These are phyloP conservation scores for Entelurus aequoreus DNA, from an alignment of 2,113 vertebrate genomes.

Conservation along the genomic window DNA sequence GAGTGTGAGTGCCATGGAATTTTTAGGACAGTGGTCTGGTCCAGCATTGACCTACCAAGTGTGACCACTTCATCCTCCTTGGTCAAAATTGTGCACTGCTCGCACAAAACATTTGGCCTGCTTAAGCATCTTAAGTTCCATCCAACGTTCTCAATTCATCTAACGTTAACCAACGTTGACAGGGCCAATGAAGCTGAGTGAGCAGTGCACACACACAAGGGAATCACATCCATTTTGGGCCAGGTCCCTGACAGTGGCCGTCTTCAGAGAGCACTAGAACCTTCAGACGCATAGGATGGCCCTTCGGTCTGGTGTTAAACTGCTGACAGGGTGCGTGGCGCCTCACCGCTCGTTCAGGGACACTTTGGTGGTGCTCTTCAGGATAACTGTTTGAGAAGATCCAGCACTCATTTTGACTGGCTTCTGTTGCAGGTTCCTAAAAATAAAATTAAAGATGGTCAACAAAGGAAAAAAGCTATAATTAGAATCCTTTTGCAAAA, in stretches of 20 bases:
- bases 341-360: slow-evolving; percentile 99
- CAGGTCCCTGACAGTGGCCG: slow-evolving; percentile 53
- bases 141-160: not conserved
- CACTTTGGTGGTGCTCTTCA: slow-evolving; percentile 99
- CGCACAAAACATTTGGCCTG: slow-evolving; percentile 27
- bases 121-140: not conserved
- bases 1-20: slow-evolving; percentile 29
- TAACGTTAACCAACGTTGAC: not conserved
- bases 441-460: not conserved
- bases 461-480: not conserved
- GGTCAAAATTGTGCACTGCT: slow-evolving; percentile 55
- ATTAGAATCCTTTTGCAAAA: not conserved
- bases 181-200: slow-evolving; percentile 29
- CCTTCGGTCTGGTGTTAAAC: slow-evolving; percentile 59
- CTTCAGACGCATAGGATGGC: slow-evolving; percentile 54
- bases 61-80: slow-evolving; percentile 47
- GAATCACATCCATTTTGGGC: slow-evolving; percentile 52
- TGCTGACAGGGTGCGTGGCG: slow-evolving; percentile 73
- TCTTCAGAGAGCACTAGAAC: slow-evolving; percentile 50
- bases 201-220: slow-evolving; percentile 57
- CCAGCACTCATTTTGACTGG: slow-evolving; percentile 86
- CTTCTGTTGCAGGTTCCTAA: slow-evolving; percentile 41
- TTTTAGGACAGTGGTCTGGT: slow-evolving; percentile 28
- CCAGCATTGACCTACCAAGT: slow-evolving; percentile 39
- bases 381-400: slow-evolving; percentile 95